Percentiles rank a stretch among this genome's conserved stretches.
Conservation (phyloP, 2,888 invertebrate species). For the Napeogenes sylphis region DNA sequence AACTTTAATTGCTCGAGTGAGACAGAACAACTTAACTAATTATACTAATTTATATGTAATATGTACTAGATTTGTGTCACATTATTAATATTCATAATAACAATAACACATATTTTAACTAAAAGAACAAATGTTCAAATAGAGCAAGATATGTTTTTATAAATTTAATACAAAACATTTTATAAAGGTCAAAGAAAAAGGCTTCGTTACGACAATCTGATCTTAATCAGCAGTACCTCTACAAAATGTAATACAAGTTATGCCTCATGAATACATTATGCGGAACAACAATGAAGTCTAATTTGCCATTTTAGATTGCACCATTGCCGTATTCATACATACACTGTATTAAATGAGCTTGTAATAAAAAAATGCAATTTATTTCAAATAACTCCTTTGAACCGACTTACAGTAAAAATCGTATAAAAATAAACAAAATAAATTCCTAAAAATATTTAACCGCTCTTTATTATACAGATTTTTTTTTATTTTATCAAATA, state of each 20-base stretch:
- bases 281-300: slow-evolving; percentile 25
- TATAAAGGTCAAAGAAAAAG: slow-evolving; percentile 7
- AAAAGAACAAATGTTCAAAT: not conserved
- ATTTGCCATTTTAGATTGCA: slow-evolving; percentile 28
- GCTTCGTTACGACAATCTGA: slow-evolving; percentile 17
- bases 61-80: no score
- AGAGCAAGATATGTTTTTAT: not conserved
- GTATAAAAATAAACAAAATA: no score
- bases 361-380: not conserved
- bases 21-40: no score
- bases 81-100: no score
- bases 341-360: slow-evolving; percentile 6
- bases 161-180: not conserved
- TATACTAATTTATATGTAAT: no score
- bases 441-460: no score
- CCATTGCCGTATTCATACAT: slow-evolving; percentile 16
- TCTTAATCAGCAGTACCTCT: slow-evolving; percentile 22
- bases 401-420: no score
- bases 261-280: slow-evolving; percentile 26
- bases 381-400: no score
- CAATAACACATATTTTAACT: not conserved
- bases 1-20: no score
- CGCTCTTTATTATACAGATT: no score
- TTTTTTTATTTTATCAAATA: no score
- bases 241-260: slow-evolving; percentile 27